Percentiles rank a stretch among this genome's conserved stretches.
Evolutionary conservation across 2,888 invertebrate genomes (phyloP).

Genomic region (Aphidoletes aphidimyza): DNA sequence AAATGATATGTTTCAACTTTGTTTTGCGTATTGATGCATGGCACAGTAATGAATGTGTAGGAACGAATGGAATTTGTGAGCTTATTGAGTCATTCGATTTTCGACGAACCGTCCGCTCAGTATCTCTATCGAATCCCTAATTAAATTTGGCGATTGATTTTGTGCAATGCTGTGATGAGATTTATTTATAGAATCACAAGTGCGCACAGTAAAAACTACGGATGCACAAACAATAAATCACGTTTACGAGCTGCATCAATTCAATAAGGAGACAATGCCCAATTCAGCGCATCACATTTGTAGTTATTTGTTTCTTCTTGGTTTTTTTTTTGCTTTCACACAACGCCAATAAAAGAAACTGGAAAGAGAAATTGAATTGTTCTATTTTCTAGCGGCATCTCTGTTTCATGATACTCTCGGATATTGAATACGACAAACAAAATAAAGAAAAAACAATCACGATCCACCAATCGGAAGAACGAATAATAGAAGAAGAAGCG

Average conservation of each 20-base stretch:
- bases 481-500: background rate
- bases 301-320: background rate
- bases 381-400: slow-evolving; percentile 43
- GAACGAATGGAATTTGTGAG: too few relatives aligned
- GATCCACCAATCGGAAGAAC: background rate
- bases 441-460: slow-evolving; percentile 1
- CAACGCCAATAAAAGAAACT: slow-evolving; percentile 30
- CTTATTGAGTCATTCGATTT: slow-evolving; percentile 4
- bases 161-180: background rate
- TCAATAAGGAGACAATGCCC: slow-evolving; percentile 26
- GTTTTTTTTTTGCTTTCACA: background rate
- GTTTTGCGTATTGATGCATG: too few relatives aligned
- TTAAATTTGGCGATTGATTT: background rate
- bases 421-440: background rate
- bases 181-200: background rate
- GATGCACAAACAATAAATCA: slow-evolving; percentile 1
- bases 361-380: slow-evolving; percentile 41
- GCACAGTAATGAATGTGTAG: too few relatives aligned
- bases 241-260: slow-evolving; percentile 16
- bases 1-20: slow-evolving; percentile 1
- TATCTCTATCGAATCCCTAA: background rate
- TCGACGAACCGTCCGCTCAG: background rate
- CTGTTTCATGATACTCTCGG: background rate
- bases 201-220: background rate
- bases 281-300: background rate